Conservation (phyloP, 2,113 vertebrate genomes). For the Pterocles orientalis region DNA sequence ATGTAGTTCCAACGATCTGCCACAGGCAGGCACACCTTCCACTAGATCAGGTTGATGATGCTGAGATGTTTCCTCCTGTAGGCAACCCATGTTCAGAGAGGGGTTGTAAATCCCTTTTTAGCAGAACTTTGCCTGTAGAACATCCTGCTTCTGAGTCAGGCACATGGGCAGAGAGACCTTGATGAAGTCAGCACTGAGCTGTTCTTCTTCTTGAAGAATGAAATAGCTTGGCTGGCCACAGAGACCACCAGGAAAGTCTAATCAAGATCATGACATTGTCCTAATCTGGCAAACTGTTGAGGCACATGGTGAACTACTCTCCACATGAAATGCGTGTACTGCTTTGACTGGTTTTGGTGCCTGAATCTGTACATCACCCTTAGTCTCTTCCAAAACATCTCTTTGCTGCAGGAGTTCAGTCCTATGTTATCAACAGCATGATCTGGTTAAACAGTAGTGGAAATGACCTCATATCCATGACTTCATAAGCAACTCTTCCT, state of each 20-base stretch:
- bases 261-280: background rate
- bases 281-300: background rate
- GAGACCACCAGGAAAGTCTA: background rate
- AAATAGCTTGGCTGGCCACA: background rate
- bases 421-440: background rate
- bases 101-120: background rate
- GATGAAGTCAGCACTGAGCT: background rate
- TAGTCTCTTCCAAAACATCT: background rate
- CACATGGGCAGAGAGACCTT: background rate
- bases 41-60: background rate
- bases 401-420: background rate
- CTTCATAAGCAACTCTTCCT: background rate
- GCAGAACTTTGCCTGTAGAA: background rate
- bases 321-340: background rate
- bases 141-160: background rate
- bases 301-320: background rate
- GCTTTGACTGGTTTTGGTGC: background rate
- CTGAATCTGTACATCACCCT: background rate
- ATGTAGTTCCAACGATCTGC: no score
- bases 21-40: no score
- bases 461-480: accelerated
- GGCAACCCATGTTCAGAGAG: background rate
- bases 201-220: background rate
- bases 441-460: background rate
- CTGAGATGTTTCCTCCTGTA: background rate